These are phyloP conservation scores for Acanthosoma haemorrhoidale DNA, from an alignment of 2,888 invertebrate genomes.

Conservation along the genomic window DNA sequence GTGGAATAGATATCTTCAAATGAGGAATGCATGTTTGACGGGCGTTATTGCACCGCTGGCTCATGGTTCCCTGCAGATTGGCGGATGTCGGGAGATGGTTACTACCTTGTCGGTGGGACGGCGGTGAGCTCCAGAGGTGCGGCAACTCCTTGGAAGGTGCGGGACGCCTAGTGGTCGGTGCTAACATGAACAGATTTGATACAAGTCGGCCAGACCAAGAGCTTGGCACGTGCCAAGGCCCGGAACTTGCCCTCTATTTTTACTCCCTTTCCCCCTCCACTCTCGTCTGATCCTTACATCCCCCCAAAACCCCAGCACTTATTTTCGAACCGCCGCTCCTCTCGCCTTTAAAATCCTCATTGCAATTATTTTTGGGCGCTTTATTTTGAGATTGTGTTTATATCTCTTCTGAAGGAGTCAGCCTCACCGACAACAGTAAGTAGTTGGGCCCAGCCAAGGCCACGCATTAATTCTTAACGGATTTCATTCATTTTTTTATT, in stretches of 20 bases:
- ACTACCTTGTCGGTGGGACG: not conserved
- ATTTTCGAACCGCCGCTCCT: constrained; percentile 47
- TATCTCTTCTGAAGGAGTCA: constrained; percentile 37
- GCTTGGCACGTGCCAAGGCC: constrained; percentile 37
- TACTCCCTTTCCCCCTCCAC: constrained; percentile 29
- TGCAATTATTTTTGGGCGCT: constrained; percentile 42
- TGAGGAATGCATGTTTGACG: too few relatives aligned
- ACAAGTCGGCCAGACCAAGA: not conserved
- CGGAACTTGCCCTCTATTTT: constrained; percentile 35
- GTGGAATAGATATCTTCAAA: too few relatives aligned
- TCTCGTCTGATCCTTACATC: constrained; percentile 15
- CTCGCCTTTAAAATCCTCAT: constrained; percentile 50
- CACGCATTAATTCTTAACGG: constrained; percentile 1
- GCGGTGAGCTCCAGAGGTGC: too few relatives aligned
- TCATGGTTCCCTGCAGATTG: not conserved
- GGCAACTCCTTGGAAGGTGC: too few relatives aligned
- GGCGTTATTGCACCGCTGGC: too few relatives aligned
- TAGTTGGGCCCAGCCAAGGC: constrained; percentile 27
- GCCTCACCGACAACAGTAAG: constrained; percentile 40
- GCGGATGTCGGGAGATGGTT: not conserved
- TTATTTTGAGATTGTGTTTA: constrained; percentile 43
- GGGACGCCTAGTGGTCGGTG: too few relatives aligned
- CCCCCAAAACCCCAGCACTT: constrained; percentile 42
- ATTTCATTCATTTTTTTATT: not conserved
- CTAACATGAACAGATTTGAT: not conserved